Percentiles rank a stretch among this genome's conserved stretches.
Conservation (phyloP, 2,113 vertebrate species). For the Nettapus auritus region DNA sequence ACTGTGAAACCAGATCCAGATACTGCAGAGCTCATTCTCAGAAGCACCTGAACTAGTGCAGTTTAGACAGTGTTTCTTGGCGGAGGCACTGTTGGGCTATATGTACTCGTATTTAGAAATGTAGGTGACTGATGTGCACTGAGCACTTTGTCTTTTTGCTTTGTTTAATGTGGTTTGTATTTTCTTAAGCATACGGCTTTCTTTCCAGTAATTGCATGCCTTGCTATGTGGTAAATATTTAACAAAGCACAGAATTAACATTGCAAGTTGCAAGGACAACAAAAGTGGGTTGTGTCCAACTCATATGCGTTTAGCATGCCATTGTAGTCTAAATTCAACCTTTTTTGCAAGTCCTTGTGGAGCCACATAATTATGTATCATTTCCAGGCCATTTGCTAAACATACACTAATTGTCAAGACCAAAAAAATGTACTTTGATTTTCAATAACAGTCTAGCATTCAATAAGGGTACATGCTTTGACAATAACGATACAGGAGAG, state of each 20-base stretch:
- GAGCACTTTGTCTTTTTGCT: background rate
- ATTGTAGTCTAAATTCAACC: background rate
- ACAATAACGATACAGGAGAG: background rate
- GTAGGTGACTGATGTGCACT: background rate
- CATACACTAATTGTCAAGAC: background rate
- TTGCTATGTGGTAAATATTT: slow-evolving; percentile 55
- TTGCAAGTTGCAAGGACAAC: slow-evolving; percentile 36
- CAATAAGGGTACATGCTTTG: background rate
- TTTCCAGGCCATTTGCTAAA: background rate
- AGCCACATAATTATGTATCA: background rate
- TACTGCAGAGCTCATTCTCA: background rate
- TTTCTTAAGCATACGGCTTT: slow-evolving; percentile 40
- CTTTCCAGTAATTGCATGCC: slow-evolving; percentile 33
- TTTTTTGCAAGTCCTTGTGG: background rate
- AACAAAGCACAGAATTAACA: slow-evolving; percentile 33
- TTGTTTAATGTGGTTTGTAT: background rate
- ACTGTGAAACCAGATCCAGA: background rate
- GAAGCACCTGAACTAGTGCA: background rate
- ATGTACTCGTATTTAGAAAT: background rate
- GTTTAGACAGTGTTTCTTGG: background rate
- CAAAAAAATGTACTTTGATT: background rate
- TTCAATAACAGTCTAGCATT: background rate
- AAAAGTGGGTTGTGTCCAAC: slow-evolving; percentile 40
- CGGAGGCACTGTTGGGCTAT: background rate
- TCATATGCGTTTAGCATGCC: background rate